Base-by-base conservation (phyloP, 2,113 vertebrate genomes). In the Nycticryphes semicollaris region DNA sequence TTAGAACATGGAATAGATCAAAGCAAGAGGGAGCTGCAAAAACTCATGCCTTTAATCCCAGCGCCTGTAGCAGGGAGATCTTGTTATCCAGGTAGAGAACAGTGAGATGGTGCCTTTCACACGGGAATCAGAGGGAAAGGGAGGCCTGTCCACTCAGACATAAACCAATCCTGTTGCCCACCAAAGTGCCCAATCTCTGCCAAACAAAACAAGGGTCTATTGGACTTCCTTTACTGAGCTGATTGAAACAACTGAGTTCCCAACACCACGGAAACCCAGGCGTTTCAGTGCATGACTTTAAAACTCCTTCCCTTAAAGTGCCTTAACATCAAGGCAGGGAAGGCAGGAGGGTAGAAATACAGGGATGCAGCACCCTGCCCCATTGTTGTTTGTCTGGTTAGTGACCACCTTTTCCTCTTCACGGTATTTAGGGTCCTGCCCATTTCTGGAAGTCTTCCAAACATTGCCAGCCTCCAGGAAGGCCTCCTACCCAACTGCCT, bases 1-100 rank as follows among this genome's bases (percentile, higher is more conserved):
- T 97, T 97, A 96, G 94, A 88, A 93, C 81, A 48, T 1, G 35
- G 60, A 91, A 89, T 14, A 73, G 87, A 72, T 21, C 9, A 53
- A 79, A 79, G 67, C 15, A 3, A 94, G 66, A 88, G 25, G n/a
- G 12, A 87, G 56, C 89, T 67, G 92, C 43, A 51, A 17, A 43
- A 88, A 48, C 27, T 83, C 83, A 74, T 28, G 33, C 3, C 1
- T 51, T 41, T 16, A 57, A 31, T 13, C 47, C 62, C 68, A 85
- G 66, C 82, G 66, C 53, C 77, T 82, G 69, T 2, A 23, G 66
- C 86, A 68, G 31, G 48, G 45, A 35, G 31, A 18, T 47, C 51
- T 80, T 19, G 0, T 76, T 59, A 54, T 50, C 70, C 43, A 5
- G 67, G 48, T 27, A 70, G 31, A 75, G 70, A 66, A 28, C 35